phyloP scores from a whole-genome alignment of 2,113 vertebrate genomes.

The Aphyosemion australe region DNA sequence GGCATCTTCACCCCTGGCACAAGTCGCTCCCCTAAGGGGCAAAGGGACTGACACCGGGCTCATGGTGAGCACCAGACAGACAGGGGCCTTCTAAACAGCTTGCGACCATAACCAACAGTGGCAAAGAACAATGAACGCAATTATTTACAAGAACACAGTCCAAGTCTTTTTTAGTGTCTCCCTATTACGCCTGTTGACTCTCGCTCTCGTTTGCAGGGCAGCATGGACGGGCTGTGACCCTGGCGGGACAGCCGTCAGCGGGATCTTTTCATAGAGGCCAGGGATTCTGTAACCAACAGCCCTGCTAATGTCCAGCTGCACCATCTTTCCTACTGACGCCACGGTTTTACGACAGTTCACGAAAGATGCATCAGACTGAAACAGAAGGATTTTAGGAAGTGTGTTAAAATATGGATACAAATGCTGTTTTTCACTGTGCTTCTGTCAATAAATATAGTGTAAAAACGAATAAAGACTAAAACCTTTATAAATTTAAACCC shows the following conservation, averaged over 20 bases:
- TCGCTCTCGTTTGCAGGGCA: conserved; percentile 42
- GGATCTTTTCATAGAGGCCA: conserved; percentile 55
- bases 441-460: no score
- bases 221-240: conserved; percentile 64
- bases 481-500: no score
- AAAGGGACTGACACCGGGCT: conserved; percentile 71
- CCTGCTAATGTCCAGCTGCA: conserved; percentile 63
- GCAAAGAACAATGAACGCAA: conserved; percentile 79
- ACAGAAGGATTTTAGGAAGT: background rate
- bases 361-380: conserved; percentile 27
- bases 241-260: conserved; percentile 57
- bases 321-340: conserved; percentile 43
- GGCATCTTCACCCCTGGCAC: conserved; percentile 81
- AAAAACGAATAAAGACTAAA: no score
- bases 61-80: conserved; percentile 82
- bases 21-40: conserved; percentile 71
- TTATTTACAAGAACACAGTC: conserved; percentile 81
- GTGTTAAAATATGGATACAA: background rate
- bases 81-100: conserved; percentile 84
- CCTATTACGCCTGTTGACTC: conserved; percentile 74
- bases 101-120: conserved; percentile 81
- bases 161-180: conserved; percentile 73
- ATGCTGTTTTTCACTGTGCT: no score
- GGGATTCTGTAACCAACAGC: conserved; percentile 55
- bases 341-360: conserved; percentile 38